Conservation (phyloP, 1,140 invertebrate genomes). For the Drosophila rufa region DNA sequence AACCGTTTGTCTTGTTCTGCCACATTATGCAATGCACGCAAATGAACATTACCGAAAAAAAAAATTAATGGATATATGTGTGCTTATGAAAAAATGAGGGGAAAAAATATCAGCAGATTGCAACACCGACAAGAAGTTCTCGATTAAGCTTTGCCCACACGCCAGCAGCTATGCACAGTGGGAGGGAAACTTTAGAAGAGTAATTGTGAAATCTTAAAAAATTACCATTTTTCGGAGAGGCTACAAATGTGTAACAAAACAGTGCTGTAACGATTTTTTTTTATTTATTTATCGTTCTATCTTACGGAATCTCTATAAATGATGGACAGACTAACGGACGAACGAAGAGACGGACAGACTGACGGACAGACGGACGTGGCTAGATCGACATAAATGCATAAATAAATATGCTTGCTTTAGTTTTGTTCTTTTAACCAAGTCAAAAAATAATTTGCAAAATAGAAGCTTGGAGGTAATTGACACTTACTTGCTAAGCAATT, state of each 20-base stretch:
- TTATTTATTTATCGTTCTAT: too few species aligned
- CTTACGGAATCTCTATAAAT: too few species aligned
- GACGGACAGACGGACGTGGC: too few species aligned
- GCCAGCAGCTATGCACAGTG: constrained; percentile 33
- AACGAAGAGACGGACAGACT: too few species aligned
- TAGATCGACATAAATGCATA: too few species aligned
- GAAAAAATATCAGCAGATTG: constrained; percentile 49
- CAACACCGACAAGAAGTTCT: constrained; percentile 70
- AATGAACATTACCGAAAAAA: constrained; percentile 57
- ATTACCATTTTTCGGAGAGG: neutral
- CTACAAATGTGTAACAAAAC: too few species aligned
- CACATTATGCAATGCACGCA: constrained; percentile 64
- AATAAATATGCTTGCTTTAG: neutral
- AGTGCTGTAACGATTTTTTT: too few species aligned
- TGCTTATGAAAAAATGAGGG: constrained; percentile 37
- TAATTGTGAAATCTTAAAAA: neutral
- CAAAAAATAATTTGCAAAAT: constrained; percentile 4
- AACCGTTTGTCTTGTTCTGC: constrained; percentile 27
- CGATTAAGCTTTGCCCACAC: constrained; percentile 37
- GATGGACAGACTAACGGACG: too few species aligned
- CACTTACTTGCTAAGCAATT: constrained; percentile 15
- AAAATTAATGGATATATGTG: constrained; percentile 48
- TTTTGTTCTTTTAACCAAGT: neutral
- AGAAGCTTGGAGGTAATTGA: neutral
- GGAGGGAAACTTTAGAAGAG: neutral